phyloP scores from a whole-genome alignment of 2,113 vertebrate genomes.

The Chaetorhynchus papuensis region DNA sequence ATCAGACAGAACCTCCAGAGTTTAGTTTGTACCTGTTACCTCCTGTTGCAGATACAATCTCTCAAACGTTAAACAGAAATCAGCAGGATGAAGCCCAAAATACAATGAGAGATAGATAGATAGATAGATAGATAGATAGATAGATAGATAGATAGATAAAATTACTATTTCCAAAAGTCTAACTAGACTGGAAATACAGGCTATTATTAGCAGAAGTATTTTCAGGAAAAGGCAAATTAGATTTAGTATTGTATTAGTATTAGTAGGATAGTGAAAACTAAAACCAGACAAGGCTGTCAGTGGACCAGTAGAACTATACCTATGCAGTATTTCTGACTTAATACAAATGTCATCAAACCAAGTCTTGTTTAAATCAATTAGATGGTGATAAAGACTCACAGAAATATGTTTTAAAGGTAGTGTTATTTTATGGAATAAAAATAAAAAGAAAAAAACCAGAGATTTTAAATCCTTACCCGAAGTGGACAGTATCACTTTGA shows the following conservation, averaged over 20 bases:
- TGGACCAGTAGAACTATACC: background rate
- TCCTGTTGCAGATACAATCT: background rate
- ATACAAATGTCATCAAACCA: background rate
- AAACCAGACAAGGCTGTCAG: background rate
- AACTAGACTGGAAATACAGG: background rate
- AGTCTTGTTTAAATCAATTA: background rate
- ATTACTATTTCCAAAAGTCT: background rate
- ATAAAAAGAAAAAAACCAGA: background rate
- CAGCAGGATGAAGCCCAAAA: background rate
- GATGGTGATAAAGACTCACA: background rate
- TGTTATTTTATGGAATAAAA: background rate
- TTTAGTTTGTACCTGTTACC: background rate
- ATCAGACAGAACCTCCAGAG: background rate
- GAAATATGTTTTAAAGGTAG: background rate
- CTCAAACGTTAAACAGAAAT: background rate
- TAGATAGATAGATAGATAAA: background rate
- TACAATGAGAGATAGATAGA: background rate
- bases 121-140: too few relatives aligned
- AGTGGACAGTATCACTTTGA: background rate
- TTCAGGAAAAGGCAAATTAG: background rate
- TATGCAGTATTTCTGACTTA: background rate
- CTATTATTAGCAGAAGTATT: background rate
- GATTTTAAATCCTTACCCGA: background rate
- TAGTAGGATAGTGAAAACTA: background rate
- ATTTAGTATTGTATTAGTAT: background rate